Percentiles rank a stretch among this genome's conserved stretches.
Conservation (phyloP, 1,140 invertebrate genomes). For the Drosophila watanabei region DNA sequence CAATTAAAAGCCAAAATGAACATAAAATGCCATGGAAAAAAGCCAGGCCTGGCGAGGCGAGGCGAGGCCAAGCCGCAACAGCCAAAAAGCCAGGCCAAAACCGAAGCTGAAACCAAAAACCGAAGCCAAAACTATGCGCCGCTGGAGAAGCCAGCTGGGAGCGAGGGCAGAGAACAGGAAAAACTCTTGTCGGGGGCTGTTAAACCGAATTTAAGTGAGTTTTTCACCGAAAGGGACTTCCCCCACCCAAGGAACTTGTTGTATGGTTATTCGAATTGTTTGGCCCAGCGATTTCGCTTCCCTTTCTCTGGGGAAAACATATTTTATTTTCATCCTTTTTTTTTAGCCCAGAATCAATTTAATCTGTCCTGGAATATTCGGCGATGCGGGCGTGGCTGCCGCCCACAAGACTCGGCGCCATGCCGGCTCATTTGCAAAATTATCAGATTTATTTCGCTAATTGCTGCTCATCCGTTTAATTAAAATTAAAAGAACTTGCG, state of each 20-base stretch:
- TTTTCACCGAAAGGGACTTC: conserved; percentile 8
- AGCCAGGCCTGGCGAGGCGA: neutral
- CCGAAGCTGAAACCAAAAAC: conserved; percentile 48
- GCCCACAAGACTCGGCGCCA: conserved; percentile 32
- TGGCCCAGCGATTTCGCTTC: conserved; percentile 3
- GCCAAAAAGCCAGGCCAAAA: conserved; percentile 55
- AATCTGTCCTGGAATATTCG: conserved; percentile 22
- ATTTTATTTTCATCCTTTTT: conserved; percentile 14
- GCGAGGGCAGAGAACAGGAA: conserved; percentile 9
- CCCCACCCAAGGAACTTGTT: conserved; percentile 17
- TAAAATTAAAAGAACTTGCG: conserved; percentile 79
- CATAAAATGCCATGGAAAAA: conserved; percentile 69
- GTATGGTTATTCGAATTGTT: conserved; percentile 48
- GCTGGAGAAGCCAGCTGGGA: conserved; percentile 37
- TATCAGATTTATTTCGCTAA: conserved; percentile 83
- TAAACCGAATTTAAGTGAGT: conserved; percentile 67
- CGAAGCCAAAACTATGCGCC: conserved; percentile 52
- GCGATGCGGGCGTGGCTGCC: neutral
- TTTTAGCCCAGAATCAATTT: conserved; percentile 16
- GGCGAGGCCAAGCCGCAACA: conserved; percentile 54
- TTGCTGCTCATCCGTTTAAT: conserved; percentile 84
- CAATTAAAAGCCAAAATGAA: conserved; percentile 80
- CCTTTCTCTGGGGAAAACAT: conserved; percentile 19
- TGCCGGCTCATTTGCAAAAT: conserved; percentile 76
- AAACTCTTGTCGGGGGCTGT: conserved; percentile 45